Evolutionary conservation across 2,797 vertebrate species (phyloP).

Genomic region (Muscicapa striata): DNA sequence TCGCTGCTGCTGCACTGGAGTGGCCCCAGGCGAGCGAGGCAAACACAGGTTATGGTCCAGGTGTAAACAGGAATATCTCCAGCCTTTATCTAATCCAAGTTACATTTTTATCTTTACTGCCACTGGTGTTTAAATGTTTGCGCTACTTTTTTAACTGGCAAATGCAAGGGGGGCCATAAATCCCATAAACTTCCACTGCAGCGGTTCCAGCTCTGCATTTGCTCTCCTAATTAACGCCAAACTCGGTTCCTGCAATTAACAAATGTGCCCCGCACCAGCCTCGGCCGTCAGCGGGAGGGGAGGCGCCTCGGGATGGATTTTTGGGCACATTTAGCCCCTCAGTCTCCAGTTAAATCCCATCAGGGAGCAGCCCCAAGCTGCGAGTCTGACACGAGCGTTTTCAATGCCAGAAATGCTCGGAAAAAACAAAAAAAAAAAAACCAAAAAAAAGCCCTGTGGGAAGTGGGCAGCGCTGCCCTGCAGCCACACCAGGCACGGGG

Average conservation of each 20-base stretch:
- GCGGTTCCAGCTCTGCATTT: not conserved
- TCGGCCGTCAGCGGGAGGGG: not conserved
- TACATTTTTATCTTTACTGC: constrained; percentile 70
- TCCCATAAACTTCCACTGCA: not conserved
- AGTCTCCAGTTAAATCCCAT: not conserved
- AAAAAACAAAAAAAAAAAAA: not conserved
- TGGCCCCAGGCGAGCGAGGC: not conserved
- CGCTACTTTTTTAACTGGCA: constrained; percentile 38
- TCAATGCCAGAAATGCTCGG: not conserved
- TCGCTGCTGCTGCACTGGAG: not conserved
- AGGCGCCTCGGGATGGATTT: not conserved
- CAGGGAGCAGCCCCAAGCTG: not conserved
- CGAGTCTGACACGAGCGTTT: not conserved
- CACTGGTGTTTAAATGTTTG: constrained; percentile 66
- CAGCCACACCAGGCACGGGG: not conserved
- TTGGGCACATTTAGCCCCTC: not conserved
- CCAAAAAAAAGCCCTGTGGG: no score
- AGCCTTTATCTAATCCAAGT: constrained; percentile 54
- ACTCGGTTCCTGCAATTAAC: not conserved
- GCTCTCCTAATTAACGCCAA: not conserved
- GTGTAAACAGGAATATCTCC: constrained; percentile 4
- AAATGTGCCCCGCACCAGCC: not conserved
- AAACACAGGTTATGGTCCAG: constrained; percentile 59
- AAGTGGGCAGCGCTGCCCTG: no score
- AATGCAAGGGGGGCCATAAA: constrained; percentile 45